phyloP scores from a whole-genome alignment of 2,797 vertebrate species.

The Cossypha caffra region DNA sequence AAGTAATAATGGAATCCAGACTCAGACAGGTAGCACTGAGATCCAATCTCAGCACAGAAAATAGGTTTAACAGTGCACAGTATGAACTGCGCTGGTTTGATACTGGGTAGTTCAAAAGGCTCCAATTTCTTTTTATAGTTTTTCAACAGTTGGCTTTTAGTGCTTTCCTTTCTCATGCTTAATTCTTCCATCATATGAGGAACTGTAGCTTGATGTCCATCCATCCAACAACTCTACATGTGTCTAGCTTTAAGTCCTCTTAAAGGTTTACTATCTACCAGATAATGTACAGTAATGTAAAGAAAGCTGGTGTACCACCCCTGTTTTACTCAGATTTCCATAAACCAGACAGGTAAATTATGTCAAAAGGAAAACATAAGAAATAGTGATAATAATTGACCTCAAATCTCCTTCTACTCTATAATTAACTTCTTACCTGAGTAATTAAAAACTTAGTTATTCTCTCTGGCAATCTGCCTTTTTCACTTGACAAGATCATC shows the following conservation, averaged over 20 bases:
- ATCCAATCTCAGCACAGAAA: neutral
- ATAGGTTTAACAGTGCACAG: neutral
- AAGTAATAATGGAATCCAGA: neutral
- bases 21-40: neutral
- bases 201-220: neutral
- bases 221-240: neutral
- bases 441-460: conserved; percentile 96
- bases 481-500: conserved; percentile 98
- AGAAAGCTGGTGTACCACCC: neutral
- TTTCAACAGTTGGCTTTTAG: neutral
- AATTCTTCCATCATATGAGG: neutral
- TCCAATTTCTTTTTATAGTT: neutral
- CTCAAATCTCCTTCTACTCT: conserved; percentile 23
- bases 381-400: conserved; percentile 44
- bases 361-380: conserved; percentile 16
- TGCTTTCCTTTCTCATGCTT: neutral
- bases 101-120: neutral
- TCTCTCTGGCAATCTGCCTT: conserved; percentile 92
- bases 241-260: neutral
- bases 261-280: neutral
- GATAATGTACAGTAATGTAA: neutral
- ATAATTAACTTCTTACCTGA: conserved; percentile 83
- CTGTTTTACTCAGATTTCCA: neutral
- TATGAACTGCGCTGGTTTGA: neutral
- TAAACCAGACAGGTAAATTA: neutral